Evolutionary conservation across 2,113 vertebrate species (phyloP), one percentile per base, ranked within the genome.

Genomic region (Lepisosteus oculatus): DNA sequence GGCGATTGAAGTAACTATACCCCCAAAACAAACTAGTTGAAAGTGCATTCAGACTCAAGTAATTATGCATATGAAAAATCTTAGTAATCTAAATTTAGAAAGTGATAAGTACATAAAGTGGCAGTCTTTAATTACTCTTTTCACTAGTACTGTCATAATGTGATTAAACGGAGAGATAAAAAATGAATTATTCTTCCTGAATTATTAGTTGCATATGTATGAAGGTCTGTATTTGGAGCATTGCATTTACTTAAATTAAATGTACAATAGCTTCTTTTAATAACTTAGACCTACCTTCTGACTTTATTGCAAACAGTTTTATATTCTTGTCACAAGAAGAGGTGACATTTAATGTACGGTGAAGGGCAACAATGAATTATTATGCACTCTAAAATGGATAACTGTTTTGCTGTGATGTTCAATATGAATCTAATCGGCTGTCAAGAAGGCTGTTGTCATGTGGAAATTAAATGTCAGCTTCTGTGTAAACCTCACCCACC

Each of bases 301-400:
- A 77, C 29, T 72, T n/a, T n/a, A 78, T 41, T 67, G 8, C 66
- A 81, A 44, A 72, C 2, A 8, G 71, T 81, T 79, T 85, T 78
- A 80, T 76, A 82, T 80, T 79, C 67, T 54, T 85, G 51, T 84
- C 78, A 80, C 76, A 84, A 1, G 76, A 70, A 84, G 81, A 67
- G 70, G 55, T 88, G 80, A 81, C 74, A 83, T 84, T 84, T 85
- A 81, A 75, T 77, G 59, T 72, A 80, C 0, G 0, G 8, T 79
- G 78, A 87, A 90, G 76, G 75, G 55, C 78, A 86, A 68, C 74
- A 79, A 14, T 78, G 71, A 85, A 75, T 88, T 85, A 85, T 80
- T 79, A 82, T 82, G 63, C 13, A 72, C 63, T 85, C 72, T 79
- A 73, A 84, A 82, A 73, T 78, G 74, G 70, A 78, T 78, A 79